Conservation (phyloP, 1,140 invertebrate species). For the Antheraea pernyi region DNA sequence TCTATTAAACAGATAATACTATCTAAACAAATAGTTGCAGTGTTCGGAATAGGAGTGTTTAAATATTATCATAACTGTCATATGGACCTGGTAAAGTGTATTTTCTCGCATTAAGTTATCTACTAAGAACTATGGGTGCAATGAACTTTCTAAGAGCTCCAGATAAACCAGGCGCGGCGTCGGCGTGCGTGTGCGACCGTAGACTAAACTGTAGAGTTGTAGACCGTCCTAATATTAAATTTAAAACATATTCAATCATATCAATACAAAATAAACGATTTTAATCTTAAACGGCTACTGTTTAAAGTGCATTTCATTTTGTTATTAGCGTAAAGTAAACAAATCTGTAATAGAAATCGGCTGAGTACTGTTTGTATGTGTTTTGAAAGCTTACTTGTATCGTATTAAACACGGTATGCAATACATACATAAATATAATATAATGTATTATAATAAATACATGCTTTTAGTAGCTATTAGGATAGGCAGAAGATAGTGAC, state of each 20-base stretch:
- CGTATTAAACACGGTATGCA: not conserved
- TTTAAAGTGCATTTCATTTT: not conserved
- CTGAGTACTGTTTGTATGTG: not conserved
- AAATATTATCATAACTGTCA: conserved; percentile 46
- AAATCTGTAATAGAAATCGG: not conserved
- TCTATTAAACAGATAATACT: not conserved
- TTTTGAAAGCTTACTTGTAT: not conserved
- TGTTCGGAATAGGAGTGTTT: not conserved
- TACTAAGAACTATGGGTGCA: conserved; percentile 27
- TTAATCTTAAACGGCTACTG: not conserved
- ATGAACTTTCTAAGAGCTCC: conserved; percentile 35
- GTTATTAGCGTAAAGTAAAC: not conserved
- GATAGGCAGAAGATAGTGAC: no score
- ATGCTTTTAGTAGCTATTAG: no score
- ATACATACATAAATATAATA: not conserved
- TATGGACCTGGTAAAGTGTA: conserved; percentile 31
- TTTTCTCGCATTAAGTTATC: conserved; percentile 52
- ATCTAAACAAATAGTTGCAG: not conserved
- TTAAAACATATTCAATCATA: not conserved
- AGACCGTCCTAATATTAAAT: not conserved
- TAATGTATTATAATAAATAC: no score
- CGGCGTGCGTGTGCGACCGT: conserved; percentile 6
- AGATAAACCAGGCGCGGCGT: conserved; percentile 16
- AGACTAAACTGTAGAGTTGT: not conserved
- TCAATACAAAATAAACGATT: not conserved